Conservation (phyloP, 2,888 invertebrate species). For the Portevinia maculata region DNA sequence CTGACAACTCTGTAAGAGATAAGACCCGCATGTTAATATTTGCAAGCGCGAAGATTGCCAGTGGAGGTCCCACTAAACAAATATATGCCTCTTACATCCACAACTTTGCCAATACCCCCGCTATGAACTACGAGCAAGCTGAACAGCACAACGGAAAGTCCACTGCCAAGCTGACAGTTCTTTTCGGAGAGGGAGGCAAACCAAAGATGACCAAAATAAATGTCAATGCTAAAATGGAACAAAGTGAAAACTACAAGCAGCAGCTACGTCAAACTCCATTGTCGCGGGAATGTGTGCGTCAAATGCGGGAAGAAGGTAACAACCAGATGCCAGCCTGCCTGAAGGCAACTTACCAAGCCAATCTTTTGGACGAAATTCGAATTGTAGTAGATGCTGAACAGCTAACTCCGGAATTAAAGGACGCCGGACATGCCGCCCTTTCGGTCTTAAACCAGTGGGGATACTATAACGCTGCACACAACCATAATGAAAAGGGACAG, state of each 20-base stretch:
- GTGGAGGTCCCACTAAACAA: conserved; percentile 78
- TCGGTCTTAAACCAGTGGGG: conserved; percentile 82
- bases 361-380: conserved; percentile 84
- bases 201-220: conserved; percentile 80
- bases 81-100: conserved; percentile 81
- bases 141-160: conserved; percentile 84
- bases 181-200: conserved; percentile 83
- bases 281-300: conserved; percentile 83
- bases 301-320: conserved; percentile 84
- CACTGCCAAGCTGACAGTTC: conserved; percentile 83
- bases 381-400: conserved; percentile 84
- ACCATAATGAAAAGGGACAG: conserved; percentile 82
- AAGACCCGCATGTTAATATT: conserved; percentile 84
- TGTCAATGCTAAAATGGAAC: conserved; percentile 83
- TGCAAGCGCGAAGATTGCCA: conserved; percentile 76
- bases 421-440: conserved; percentile 83
- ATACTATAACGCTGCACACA: conserved; percentile 84
- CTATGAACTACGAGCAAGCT: conserved; percentile 84
- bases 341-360: conserved; percentile 84
- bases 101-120: conserved; percentile 83
- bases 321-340: conserved; percentile 85
- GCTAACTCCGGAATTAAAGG: conserved; percentile 82
- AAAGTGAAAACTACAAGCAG: conserved; percentile 84
- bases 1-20: conserved; percentile 84
- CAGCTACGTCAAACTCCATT: conserved; percentile 83